A percentile compares a stretch with the other conserved stretches of the same genome.
Conservation (phyloP, 1,140 invertebrate genomes). For the Nephotettix cincticeps region DNA sequence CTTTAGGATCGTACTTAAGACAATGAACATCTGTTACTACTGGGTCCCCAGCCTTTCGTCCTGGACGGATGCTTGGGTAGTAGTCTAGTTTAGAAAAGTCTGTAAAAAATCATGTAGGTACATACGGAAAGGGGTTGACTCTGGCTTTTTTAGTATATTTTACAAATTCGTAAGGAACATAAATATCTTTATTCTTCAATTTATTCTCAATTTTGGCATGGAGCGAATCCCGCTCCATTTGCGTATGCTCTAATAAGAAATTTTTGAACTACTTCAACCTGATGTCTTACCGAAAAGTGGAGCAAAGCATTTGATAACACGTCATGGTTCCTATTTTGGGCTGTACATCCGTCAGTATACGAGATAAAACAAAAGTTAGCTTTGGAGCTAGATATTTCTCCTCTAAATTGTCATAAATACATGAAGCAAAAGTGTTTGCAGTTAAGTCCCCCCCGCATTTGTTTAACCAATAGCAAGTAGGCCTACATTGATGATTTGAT, state of each 20-base stretch:
- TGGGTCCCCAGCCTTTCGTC: constrained; percentile 20
- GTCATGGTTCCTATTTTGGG: constrained; percentile 25
- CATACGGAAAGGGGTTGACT: constrained; percentile 18
- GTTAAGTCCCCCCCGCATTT: constrained; percentile 19
- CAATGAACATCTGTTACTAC: constrained; percentile 18
- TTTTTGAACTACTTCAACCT: constrained; percentile 43
- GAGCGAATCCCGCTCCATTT: constrained; percentile 45
- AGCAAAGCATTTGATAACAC: constrained; percentile 11
- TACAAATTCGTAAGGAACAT: constrained; percentile 37
- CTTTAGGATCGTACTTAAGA: not conserved
- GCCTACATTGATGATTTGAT: constrained; percentile 16
- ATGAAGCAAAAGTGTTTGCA: constrained; percentile 24
- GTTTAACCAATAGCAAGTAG: constrained; percentile 25
- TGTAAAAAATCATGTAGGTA: constrained; percentile 4
- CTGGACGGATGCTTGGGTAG: constrained; percentile 27
- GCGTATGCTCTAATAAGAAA: constrained; percentile 46
- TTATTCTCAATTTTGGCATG: constrained; percentile 38
- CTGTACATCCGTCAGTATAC: constrained; percentile 43
- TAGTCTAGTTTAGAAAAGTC: not conserved
- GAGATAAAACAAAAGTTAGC: constrained; percentile 33
- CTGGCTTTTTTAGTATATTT: constrained; percentile 31
- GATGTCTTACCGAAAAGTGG: not conserved
- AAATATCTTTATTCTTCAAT: constrained; percentile 39
- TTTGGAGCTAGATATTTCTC: constrained; percentile 7
- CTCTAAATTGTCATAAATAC: constrained; percentile 42